Conservation (phyloP, 1,140 invertebrate species). For the Choristoneura fumiferana region DNA sequence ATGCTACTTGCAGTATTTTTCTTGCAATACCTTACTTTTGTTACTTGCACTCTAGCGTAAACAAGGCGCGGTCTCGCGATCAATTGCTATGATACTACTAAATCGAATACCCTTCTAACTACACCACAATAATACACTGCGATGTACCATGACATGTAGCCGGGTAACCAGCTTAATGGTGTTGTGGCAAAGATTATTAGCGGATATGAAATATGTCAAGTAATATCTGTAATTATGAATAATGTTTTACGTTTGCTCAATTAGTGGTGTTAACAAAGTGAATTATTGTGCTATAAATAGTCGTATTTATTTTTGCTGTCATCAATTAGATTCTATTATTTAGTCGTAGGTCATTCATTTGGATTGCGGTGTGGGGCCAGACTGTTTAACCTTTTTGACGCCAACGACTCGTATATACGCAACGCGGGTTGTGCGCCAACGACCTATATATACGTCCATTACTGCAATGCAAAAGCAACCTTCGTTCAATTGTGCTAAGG, state of each 20-base stretch:
- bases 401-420: too few species aligned
- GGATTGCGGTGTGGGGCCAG: too few species aligned
- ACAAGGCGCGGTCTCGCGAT: constrained; percentile 33
- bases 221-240: constrained; percentile 9
- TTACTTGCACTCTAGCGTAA: constrained; percentile 7
- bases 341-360: too few species aligned
- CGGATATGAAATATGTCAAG: constrained; percentile 8
- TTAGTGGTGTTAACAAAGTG: not conserved
- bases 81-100: constrained; percentile 38
- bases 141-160: not conserved
- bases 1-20: too few species aligned
- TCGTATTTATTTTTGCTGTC: too few species aligned
- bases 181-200: constrained; percentile 12
- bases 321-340: too few species aligned
- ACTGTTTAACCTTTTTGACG: too few species aligned
- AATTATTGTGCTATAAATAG: too few species aligned
- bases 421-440: too few species aligned
- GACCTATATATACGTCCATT: too few species aligned
- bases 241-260: constrained; percentile 2
- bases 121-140: not conserved
- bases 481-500: too few species aligned
- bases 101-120: not conserved
- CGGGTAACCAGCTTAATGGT: not conserved
- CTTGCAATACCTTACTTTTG: not conserved
- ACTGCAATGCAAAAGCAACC: too few species aligned